Evolutionary conservation across 2,113 vertebrate species (phyloP), one percentile per base, ranked within the genome.

Genomic region (Ageneiosus marmoratus): DNA sequence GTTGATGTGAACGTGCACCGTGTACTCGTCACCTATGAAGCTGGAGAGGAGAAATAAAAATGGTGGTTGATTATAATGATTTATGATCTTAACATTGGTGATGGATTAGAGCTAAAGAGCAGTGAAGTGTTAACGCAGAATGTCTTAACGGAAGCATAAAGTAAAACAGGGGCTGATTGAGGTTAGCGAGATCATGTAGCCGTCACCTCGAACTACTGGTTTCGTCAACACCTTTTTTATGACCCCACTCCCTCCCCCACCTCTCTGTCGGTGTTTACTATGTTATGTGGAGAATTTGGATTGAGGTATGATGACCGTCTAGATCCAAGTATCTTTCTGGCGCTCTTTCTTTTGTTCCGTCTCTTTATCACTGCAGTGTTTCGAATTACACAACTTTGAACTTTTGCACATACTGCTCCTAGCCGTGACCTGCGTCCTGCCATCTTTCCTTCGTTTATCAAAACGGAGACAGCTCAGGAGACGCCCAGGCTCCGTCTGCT

Each of bases 1-100:
- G 0, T 97, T 97, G 65, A 98, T 93, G 1, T 20, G 92, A 37
- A 98, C 97, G 1, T 95, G 90, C 15, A 98, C 94, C 0, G 92
- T 92, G 89, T 96, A 97, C 48, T 96, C 94, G 0, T 94, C 92
- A 88, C 82, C 89, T 58, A 91, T 88, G 82, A 99, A 97, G 86
- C 97, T 99, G 89, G 1, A 12, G 20, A 29, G 41, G 34, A 78
- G 46, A 4, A 55, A 86, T 34, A 46, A 83, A 80, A 77, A 27
- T 0, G 8, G 16, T 0, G n/a, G 27, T 27, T 48, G n/a, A 50
- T 46, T 15, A 67, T 2, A 5, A 41, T n/a, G n/a, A n/a, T n/a
- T n/a, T n/a, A n/a, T n/a, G 15, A 63, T 32, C 13, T n/a, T 46
- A 5, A 72, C 0, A 6, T 46, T 16, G 10, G 22, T 41, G 37